Base-by-base conservation (phyloP, 2,113 vertebrate genomes). In the Ginglymostoma cirratum region DNA sequence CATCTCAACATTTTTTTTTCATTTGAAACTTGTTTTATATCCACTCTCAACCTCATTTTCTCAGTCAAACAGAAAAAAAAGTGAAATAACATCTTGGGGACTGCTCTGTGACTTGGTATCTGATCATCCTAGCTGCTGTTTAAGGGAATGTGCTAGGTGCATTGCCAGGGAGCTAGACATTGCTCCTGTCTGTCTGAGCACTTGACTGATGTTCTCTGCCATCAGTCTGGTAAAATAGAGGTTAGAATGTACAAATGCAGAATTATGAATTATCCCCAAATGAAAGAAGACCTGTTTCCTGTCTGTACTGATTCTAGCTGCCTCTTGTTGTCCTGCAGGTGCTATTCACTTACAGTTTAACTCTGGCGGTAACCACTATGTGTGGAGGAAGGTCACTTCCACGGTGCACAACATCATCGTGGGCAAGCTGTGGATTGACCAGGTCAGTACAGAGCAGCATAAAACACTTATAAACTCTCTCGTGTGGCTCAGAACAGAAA, bases 331-430 rank as follows among this genome's bases (percentile, higher is more conserved):
- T 97, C 61, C 96, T 0, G 0, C 97, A 99, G 99, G 99, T 96
- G 97, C 98, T 97, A 99, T 99, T 97, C 99, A 99, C 97, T 97
- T 99, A 78, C 98, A 99, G 95, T 99, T 99, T 96, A 98, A 99
- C 96, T 97, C 98, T 96, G 99, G 98, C 0, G 99, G 99, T 96
- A 99, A 99, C 96, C 99, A 99, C 97, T 99, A 99, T 0, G 98
- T 99, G 92, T 99, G 99, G 99, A 98, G 98, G 96, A 99, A 99
- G 96, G 99, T 99, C 97, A 99, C 99, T 89, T 99, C 99, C 21
- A 99, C 99, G 0, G 99, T 99, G 94, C 99, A 99, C 97, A 99
- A 99, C 97, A 99, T 99, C 97, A 99, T 99, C 0, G 99, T 99
- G 97, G 99, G 99, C 96, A 99, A 99, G 97, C 98, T 99, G 96